Evolutionary conservation across 1,140 invertebrate genomes (phyloP).

Genomic region (Ladona fulva): DNA sequence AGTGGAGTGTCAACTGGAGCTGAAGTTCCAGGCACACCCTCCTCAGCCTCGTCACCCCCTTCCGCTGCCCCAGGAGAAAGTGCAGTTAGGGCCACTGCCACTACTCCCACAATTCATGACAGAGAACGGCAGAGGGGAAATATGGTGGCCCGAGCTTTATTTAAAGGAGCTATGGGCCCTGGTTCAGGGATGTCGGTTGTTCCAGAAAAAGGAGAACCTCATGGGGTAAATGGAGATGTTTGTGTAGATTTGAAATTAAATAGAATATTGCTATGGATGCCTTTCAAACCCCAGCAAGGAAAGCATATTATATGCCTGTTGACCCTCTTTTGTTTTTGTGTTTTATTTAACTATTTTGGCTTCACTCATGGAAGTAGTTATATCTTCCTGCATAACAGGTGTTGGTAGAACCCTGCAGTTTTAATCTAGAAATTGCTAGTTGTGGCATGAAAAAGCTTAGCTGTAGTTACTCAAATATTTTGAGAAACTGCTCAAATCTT

Average conservation of each 20-base stretch:
- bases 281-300: background rate
- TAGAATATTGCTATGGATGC: constrained; percentile 14
- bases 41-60: background rate
- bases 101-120: constrained; percentile 16
- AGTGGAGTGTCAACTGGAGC: constrained; percentile 27
- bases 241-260: constrained; percentile 14
- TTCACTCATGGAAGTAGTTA: too few species aligned
- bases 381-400: too few species aligned
- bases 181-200: constrained; percentile 46
- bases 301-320: too few species aligned
- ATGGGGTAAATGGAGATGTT: constrained; percentile 50
- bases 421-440: too few species aligned
- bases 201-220: constrained; percentile 82
- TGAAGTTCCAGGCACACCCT: background rate
- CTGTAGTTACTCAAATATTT: too few species aligned
- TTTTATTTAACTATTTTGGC: too few species aligned
- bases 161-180: constrained; percentile 26
- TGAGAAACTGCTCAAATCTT: too few species aligned
- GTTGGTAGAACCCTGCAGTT: too few species aligned
- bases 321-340: too few species aligned
- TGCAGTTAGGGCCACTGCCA: constrained; percentile 16
- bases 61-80: constrained; percentile 25
- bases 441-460: too few species aligned
- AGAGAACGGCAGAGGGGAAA: constrained; percentile 27
- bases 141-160: constrained; percentile 26